These are phyloP conservation scores for Junco hyemalis DNA, from an alignment of 2,113 vertebrate species.

Conservation along the genomic window DNA sequence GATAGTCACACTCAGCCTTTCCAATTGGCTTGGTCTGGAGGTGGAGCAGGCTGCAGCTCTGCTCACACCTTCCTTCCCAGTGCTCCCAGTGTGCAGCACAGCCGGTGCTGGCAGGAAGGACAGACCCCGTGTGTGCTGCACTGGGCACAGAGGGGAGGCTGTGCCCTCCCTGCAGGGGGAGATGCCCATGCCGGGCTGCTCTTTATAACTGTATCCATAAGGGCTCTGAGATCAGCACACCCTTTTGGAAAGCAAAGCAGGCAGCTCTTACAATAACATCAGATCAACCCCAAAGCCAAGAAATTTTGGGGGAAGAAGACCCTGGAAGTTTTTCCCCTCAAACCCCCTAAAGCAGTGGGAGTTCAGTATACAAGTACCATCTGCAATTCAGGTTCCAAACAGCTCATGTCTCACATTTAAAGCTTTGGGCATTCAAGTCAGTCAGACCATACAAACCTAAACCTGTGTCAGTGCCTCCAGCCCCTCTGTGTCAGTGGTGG, in stretches of 20 bases:
- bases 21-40: not conserved
- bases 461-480: not conserved
- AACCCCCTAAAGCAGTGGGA: not conserved
- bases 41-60: not conserved
- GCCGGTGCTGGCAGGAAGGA: fast-evolving
- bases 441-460: not conserved
- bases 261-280: not conserved
- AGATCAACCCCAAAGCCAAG: not conserved
- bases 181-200: not conserved
- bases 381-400: not conserved
- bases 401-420: not conserved
- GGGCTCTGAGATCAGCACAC: not conserved
- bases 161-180: not conserved
- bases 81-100: not conserved
- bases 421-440: not conserved
- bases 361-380: not conserved
- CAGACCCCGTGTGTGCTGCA: fast-evolving
- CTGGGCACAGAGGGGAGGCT: not conserved
- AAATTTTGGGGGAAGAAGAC: not conserved
- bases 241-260: not conserved
- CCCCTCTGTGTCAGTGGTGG: not conserved
- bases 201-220: not conserved
- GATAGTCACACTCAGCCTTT: not conserved
- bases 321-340: not conserved
- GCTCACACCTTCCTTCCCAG: not conserved